Percentiles rank a stretch among this genome's conserved stretches.
Evolutionary conservation across 92 coral and sea anemone genomes (phyloP).

Genomic region (Porites lobata): DNA sequence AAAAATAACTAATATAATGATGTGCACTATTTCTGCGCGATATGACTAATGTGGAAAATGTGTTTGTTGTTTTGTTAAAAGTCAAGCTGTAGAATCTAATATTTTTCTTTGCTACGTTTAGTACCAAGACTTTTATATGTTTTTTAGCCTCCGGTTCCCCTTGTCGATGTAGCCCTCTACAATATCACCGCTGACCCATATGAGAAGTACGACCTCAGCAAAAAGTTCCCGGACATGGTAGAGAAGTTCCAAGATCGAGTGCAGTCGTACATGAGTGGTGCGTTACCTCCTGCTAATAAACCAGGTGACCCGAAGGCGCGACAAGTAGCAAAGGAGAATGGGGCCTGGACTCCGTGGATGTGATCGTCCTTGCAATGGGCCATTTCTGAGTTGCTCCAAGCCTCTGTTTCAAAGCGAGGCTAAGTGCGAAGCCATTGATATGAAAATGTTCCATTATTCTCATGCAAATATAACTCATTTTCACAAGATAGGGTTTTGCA

Average conservation of each 20-base stretch:
- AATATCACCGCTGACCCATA: slow-evolving; percentile 90
- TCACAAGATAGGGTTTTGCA: too few species aligned
- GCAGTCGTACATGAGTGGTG: slow-evolving; percentile 72
- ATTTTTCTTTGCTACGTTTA: not conserved
- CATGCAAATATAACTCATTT: too few species aligned
- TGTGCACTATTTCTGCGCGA: too few species aligned
- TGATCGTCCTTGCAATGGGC: not conserved
- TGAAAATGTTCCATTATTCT: too few species aligned
- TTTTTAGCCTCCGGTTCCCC: slow-evolving; percentile 23
- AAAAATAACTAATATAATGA: too few species aligned
- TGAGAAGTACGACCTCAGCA: slow-evolving; percentile 72
- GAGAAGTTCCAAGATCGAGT: slow-evolving; percentile 69
- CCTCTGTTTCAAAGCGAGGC: too few species aligned
- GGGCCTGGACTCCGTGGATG: slow-evolving; percentile 88
- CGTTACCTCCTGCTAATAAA: slow-evolving; percentile 72
- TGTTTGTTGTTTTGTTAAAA: too few species aligned
- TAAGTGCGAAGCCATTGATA: too few species aligned
- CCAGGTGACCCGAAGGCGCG: slow-evolving; percentile 79
- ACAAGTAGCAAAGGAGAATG: slow-evolving; percentile 68
- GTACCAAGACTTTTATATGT: not conserved
- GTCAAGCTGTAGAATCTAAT: not conserved
- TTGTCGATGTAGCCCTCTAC: slow-evolving; percentile 69
- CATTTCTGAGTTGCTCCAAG: too few species aligned
- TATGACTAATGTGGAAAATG: too few species aligned
- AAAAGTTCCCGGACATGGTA: slow-evolving; percentile 67